Evolutionary conservation across 92 coral and sea anemone species (phyloP).

Genomic region (Porites cylindrica): DNA sequence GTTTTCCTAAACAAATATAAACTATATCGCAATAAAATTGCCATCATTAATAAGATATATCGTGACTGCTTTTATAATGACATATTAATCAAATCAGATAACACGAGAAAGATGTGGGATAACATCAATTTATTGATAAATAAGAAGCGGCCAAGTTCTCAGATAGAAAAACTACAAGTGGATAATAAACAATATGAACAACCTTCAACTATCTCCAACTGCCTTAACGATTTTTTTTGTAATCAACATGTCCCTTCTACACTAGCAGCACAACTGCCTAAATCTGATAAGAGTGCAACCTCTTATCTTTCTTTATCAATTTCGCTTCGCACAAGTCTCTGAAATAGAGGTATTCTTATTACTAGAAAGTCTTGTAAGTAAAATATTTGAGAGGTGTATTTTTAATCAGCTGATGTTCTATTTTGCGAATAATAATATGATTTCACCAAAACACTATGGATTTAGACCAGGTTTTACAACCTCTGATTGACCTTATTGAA

Average conservation of each 20-base stretch:
- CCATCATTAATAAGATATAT: conserved; percentile 34
- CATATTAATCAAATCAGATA: too few relatives aligned
- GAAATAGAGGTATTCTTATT: too few relatives aligned
- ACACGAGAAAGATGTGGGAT: not conserved
- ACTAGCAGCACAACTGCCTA: not conserved
- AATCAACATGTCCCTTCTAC: not conserved
- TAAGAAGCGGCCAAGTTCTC: conserved; percentile 47
- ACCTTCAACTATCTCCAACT: conserved; percentile 49
- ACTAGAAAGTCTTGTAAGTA: not conserved
- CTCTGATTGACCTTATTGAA: too few relatives aligned
- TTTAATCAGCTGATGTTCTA: too few relatives aligned
- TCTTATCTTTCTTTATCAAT: not conserved
- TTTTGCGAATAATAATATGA: too few relatives aligned
- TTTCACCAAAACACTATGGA: too few relatives aligned
- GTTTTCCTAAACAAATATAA: conserved; percentile 46
- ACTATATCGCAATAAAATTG: conserved; percentile 49
- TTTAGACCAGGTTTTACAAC: too few relatives aligned
- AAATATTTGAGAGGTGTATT: not conserved
- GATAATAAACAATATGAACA: conserved; percentile 21
- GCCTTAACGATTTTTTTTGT: conserved; percentile 1
- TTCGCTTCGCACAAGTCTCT: too few relatives aligned
- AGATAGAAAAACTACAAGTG: conserved; percentile 13
- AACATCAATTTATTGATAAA: conserved; percentile 39
- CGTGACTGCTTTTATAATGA: conserved; percentile 5
- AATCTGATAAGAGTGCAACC: conserved; percentile 7